Evolutionary conservation across 2,797 vertebrate genomes (phyloP), one percentile per base, ranked within the genome.

Genomic region (Neosilurus mollespiculum): DNA sequence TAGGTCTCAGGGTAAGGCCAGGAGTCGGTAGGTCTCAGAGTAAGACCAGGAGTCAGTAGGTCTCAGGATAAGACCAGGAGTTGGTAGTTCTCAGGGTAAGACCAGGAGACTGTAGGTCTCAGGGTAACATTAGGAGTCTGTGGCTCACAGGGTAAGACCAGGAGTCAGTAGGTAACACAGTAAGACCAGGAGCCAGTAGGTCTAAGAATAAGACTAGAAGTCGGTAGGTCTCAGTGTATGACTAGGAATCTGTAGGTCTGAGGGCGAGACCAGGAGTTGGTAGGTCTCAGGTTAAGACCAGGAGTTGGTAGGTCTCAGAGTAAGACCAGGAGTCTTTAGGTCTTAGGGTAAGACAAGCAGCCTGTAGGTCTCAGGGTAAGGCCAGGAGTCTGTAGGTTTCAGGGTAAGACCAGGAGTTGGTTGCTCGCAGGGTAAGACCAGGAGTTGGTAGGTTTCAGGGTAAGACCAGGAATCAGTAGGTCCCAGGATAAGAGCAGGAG

Each of bases 341-440:
- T 4, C 11, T 14, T 3, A n/a, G 20, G 4, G 10, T 22, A 1
- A 11, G 67, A 49, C 9, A 18, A 70, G 20, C 18, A 70, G 37
- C 18, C 37, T 22, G 34, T 11, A 43, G 66, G 2, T 10, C 18
- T 49, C 0, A n/a, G 3, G 0, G 4, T n/a, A 1, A 0, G 4
- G 11, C 20, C 5, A 20, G 1, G 5, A 51, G 43, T 11, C 5
- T 71, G 9, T 22, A 22, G 18, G 10, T 12, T 2, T 70, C 2
- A 8, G 3, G 0, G 43, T 24, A 0, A 12, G 49, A 53, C 0
- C 7, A 26, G 14, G 3, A 54, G 14, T 15, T 20, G 49, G 37
- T 51, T n/a, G 69, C 16, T 22, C 16, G 37, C 43, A n/a, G 11
- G 22, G 8, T 69, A 4, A 58, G 56, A 5, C 4, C 56, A 16